phyloP scores from a whole-genome alignment of 2,113 vertebrate species.

The Myotis lucifugus region DNA sequence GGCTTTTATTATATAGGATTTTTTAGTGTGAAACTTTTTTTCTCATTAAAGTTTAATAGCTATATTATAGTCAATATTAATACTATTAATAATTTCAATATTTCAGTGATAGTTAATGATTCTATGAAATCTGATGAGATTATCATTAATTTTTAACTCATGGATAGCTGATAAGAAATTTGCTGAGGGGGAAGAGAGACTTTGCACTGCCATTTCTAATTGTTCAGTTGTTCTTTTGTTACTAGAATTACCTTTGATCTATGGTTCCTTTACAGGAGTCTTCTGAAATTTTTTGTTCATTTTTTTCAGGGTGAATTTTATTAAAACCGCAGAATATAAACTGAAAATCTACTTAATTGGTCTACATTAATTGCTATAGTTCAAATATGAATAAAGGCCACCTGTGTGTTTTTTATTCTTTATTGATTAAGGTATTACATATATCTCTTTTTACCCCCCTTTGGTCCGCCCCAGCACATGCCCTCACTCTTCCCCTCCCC shows the following conservation, averaged over 20 bases:
- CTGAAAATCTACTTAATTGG: slow-evolving; percentile 20
- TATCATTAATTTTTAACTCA: slow-evolving; percentile 5
- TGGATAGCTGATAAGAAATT: slow-evolving; percentile 2
- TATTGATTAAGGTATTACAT: too few species aligned
- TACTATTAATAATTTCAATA: background rate
- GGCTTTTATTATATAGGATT: too few species aligned
- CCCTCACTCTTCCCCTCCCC: too few species aligned
- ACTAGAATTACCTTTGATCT: slow-evolving; percentile 21
- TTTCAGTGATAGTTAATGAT: background rate
- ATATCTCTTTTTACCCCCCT: too few species aligned
- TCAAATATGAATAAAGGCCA: background rate
- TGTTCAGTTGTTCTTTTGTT: background rate
- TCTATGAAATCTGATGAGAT: background rate
- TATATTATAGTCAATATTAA: background rate
- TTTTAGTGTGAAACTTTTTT: background rate
- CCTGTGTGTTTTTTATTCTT: background rate
- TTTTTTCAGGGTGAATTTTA: slow-evolving; percentile 39
- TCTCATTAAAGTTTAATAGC: slow-evolving; percentile 27
- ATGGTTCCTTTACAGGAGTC: background rate
- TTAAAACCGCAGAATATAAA: slow-evolving; percentile 27
- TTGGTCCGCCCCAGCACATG: too few species aligned
- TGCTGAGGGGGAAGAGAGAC: background rate
- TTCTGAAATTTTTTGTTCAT: background rate
- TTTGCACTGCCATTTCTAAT: background rate
- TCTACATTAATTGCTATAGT: slow-evolving; percentile 27